These are phyloP conservation scores for Chiroxiphia lanceolata DNA, from an alignment of 2,797 vertebrate genomes.

Conservation along the genomic window DNA sequence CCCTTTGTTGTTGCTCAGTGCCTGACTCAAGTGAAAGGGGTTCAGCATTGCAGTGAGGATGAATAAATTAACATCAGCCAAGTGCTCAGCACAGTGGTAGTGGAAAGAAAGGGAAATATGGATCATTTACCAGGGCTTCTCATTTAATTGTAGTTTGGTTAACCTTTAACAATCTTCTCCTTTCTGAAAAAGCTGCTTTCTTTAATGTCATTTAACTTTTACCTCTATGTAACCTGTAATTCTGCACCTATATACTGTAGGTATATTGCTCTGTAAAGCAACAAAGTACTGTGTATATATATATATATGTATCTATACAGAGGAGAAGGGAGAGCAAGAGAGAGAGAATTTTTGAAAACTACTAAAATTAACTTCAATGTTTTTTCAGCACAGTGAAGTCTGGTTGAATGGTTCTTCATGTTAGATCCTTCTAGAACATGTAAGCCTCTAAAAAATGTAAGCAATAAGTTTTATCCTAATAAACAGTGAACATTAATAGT, in stretches of 20 bases:
- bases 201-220: background rate
- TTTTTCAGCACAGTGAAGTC: background rate
- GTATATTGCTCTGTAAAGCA: background rate
- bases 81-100: background rate
- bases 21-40: background rate
- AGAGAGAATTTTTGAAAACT: background rate
- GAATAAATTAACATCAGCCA: background rate
- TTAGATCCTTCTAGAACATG: background rate
- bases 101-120: background rate
- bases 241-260: background rate
- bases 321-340: background rate
- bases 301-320: fast-evolving
- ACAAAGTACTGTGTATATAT: background rate
- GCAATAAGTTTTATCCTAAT: fast-evolving
- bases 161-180: background rate
- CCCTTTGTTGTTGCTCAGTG: background rate
- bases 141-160: background rate
- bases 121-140: background rate
- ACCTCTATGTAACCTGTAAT: background rate
- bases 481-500: background rate
- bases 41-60: background rate
- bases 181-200: background rate
- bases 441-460: background rate
- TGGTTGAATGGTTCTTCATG: background rate
- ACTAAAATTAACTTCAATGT: background rate